phyloP scores from a whole-genome alignment of 1,140 invertebrate genomes.

The Aporrectodea caliginosa region DNA sequence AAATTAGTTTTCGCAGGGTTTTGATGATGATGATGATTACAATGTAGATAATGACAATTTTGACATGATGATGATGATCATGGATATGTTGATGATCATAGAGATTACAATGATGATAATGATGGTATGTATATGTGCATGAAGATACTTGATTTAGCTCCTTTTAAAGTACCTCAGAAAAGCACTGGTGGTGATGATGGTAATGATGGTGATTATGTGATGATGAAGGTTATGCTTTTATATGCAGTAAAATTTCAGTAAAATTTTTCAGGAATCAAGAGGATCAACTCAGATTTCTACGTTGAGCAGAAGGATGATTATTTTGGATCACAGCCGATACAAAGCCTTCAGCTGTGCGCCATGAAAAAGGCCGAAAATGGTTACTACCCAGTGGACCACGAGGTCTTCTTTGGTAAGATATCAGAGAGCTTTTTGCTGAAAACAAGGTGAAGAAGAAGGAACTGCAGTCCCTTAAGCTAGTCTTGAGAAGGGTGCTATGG shows the following conservation, averaged over 20 bases:
- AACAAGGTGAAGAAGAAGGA: too few species aligned
- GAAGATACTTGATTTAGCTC: not conserved
- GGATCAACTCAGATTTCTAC: not conserved
- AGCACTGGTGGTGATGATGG: not conserved
- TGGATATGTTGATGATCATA: not conserved
- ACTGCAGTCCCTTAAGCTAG: too few species aligned
- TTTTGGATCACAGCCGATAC: not conserved
- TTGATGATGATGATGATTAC: not conserved
- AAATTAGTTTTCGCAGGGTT: not conserved
- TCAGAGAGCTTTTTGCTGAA: not conserved
- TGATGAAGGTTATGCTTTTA: not conserved
- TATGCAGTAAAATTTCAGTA: not conserved
- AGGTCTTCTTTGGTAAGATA: not conserved
- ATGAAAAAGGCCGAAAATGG: not conserved
- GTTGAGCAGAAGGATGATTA: not conserved
- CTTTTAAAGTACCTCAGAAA: not conserved
- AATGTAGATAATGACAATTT: not conserved
- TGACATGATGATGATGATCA: not conserved
- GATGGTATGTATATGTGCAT: not conserved
- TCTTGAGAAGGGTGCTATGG: not conserved
- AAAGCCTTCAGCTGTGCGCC: not conserved
- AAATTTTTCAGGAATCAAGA: not conserved
- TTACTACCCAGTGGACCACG: not conserved
- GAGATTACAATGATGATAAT: not conserved
- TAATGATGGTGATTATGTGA: not conserved